A percentile compares a stretch with the other conserved stretches of the same genome.
Conservation (phyloP, 1,140 invertebrate species). For the Drosophila nasuta region DNA sequence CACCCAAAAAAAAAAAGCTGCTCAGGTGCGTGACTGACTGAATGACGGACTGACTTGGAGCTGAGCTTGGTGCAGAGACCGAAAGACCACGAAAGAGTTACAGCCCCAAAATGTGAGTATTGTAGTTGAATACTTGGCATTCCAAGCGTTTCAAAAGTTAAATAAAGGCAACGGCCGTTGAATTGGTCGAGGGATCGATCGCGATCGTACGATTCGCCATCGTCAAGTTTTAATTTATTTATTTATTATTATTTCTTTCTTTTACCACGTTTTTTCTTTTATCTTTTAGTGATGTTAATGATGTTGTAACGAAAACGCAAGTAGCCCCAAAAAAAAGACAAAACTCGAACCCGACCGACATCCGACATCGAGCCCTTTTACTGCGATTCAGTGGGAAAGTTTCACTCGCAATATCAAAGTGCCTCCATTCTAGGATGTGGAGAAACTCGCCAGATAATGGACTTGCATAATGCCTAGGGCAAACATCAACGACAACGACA, state of each 20-base stretch:
- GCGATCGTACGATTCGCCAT: conserved; percentile 46
- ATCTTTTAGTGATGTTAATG: conserved; percentile 46
- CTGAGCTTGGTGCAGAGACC: conserved; percentile 16
- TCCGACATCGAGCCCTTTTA: conserved; percentile 26
- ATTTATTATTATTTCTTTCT: conserved; percentile 15
- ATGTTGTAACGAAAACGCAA: conserved; percentile 74
- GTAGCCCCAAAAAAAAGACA: conserved; percentile 29
- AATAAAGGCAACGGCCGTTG: conserved; percentile 60
- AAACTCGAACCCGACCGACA: conserved; percentile 5
- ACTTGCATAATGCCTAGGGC: conserved; percentile 54
- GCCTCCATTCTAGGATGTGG: conserved; percentile 57
- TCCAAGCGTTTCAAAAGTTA: conserved; percentile 51
- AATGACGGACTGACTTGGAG: too few species aligned
- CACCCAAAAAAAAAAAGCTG: conserved; percentile 38
- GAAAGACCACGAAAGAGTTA: conserved; percentile 21
- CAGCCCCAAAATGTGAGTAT: conserved; percentile 26
- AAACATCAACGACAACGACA: conserved; percentile 10
- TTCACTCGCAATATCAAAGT: conserved; percentile 25
- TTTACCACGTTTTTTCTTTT: neutral
- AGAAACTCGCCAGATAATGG: conserved; percentile 47
- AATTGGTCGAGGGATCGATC: conserved; percentile 13
- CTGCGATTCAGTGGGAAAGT: conserved; percentile 18
- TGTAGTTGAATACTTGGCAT: conserved; percentile 62
- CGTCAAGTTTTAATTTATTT: conserved; percentile 29
- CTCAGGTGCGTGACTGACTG: conserved; percentile 46